Base-by-base conservation (phyloP, 2,797 vertebrate species). In the Huso huso region DNA sequence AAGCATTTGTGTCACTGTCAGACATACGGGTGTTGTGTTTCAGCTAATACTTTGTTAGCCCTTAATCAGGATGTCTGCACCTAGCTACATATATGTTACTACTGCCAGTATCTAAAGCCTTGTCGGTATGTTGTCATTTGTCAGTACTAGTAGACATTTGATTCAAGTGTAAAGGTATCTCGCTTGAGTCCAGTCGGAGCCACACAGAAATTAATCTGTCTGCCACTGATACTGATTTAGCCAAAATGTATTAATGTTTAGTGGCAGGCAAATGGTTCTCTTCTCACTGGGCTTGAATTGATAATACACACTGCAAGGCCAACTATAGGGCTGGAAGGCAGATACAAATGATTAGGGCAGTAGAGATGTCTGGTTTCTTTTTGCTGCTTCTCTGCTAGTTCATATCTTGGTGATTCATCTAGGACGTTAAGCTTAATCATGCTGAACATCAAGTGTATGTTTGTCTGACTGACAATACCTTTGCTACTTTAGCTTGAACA, bases 151-250 rank as follows among this genome's bases (percentile, higher is more conserved):
- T 61, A 74, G 71, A 73, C 1, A 69, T 68, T 1, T 69, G 48
- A 61, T 74, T 71, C 63, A 71, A 73, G 71, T 74, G 70, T 73
- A 72, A 76, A 75, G 61, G 67, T 70, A 70, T 72, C 74, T 73
- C 23, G 23, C 49, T 58, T 74, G 76, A 80, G 74, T 71, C 81
- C 76, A 61, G 68, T 75, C 75, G 75, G 82, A 86, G 82, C 79
- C 83, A 70, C 71, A 70, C 37, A 66, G 75, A 83, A 82, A 83
- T 77, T 59, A 79, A 81, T 82, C 75, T 71, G 81, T 83, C 79
- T 84, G 78, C 72, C 67, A 72, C 71, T 71, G 72, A 79, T 74
- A 71, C 68, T 78, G 70, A 71, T 69, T 76, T 67, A 76, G 77
- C 75, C 71, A 76, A 64, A 77, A 74, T 84, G 18, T 79, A 77